phyloP scores from a whole-genome alignment of 2,888 invertebrate genomes.

The Nezara viridula region DNA sequence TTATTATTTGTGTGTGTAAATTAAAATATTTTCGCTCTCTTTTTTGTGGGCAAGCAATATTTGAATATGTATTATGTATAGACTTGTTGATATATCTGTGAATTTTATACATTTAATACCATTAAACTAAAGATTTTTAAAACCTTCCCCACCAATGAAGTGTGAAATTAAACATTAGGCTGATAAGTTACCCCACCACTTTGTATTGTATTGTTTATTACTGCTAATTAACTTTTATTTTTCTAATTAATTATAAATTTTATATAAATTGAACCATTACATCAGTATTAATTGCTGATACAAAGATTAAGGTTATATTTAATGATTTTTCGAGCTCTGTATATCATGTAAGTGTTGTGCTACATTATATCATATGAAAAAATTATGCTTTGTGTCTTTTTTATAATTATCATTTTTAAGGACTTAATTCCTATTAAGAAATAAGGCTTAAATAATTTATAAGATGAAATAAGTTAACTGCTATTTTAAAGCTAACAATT shows the following conservation, averaged over 20 bases:
- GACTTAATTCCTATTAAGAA: neutral
- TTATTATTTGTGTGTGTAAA: conserved; percentile 52
- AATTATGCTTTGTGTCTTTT: neutral
- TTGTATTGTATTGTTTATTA: conserved; percentile 50
- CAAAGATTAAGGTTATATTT: neutral
- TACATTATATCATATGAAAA: conserved; percentile 54
- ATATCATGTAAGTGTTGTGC: conserved; percentile 53
- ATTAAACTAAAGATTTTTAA: conserved; percentile 11
- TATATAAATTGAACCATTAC: conserved; percentile 23
- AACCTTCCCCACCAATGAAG: conserved; percentile 1
- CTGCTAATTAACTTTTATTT: conserved; percentile 52
- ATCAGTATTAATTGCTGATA: conserved; percentile 53
- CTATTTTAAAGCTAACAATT: neutral
- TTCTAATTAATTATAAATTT: conserved; percentile 51
- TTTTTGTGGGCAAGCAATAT: conserved; percentile 56
- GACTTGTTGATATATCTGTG: conserved; percentile 59
- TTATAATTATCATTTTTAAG: neutral
- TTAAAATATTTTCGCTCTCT: conserved; percentile 57
- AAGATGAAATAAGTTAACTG: neutral
- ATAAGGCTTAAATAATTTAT: neutral
- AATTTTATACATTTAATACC: conserved; percentile 59
- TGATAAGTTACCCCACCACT: conserved; percentile 52
- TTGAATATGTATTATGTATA: conserved; percentile 58
- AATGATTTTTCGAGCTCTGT: conserved; percentile 37
- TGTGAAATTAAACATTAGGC: conserved; percentile 49